These are phyloP conservation scores for Kryptolebias marmoratus DNA, from an alignment of 2,113 vertebrate species.

Conservation along the genomic window DNA sequence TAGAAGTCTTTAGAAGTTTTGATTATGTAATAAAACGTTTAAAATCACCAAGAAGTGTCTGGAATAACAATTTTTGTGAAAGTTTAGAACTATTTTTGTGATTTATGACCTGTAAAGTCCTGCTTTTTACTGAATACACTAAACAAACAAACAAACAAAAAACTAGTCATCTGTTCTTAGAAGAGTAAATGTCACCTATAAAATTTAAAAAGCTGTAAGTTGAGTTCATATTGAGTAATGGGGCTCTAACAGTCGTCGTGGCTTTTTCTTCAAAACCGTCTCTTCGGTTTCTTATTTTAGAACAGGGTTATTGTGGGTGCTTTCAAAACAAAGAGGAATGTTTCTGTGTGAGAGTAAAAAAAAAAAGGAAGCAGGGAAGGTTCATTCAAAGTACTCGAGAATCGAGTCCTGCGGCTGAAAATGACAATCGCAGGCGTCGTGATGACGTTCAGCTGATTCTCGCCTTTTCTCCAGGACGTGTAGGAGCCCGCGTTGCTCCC, in stretches of 20 bases:
- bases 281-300: slow-evolving; percentile 22
- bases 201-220: not conserved
- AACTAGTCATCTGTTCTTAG: not conserved
- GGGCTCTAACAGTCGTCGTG: slow-evolving; percentile 26
- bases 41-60: not conserved
- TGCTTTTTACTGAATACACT: slow-evolving; percentile 3
- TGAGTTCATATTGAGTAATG: slow-evolving; percentile 18
- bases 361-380: slow-evolving; percentile 17
- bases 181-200: not conserved
- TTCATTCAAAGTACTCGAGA: slow-evolving; percentile 24
- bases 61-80: not conserved
- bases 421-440: not conserved
- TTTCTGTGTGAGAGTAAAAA: slow-evolving; percentile 5
- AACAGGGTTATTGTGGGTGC: not conserved
- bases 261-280: not conserved
- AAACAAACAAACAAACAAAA: not conserved
- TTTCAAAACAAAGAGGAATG: not conserved
- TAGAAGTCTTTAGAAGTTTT: too few species aligned
- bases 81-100: not conserved
- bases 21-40: too few species aligned
- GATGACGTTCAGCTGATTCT: slow-evolving; percentile 17
- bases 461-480: slow-evolving; percentile 5
- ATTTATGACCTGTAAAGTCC: not conserved
- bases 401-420: slow-evolving; percentile 39
- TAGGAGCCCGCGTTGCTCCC: slow-evolving; percentile 25